Evolutionary conservation across 2,888 invertebrate genomes (phyloP).

Genomic region (Ceratothoa steindachneri): DNA sequence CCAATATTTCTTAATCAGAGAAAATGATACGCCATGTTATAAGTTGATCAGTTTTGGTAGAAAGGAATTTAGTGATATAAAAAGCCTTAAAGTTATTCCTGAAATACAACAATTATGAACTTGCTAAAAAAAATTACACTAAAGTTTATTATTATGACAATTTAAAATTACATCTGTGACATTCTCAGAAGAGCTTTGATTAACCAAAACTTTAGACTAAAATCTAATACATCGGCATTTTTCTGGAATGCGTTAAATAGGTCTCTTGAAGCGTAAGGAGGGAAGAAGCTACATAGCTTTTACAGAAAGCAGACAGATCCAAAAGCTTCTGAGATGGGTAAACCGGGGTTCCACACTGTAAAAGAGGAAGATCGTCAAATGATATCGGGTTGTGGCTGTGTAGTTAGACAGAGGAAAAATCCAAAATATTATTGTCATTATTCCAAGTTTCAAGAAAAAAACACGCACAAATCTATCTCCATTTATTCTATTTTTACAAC

Average conservation of each 20-base stretch:
- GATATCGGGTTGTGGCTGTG: neutral
- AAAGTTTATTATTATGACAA: neutral
- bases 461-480: too few relatives aligned
- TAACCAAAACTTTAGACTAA: neutral
- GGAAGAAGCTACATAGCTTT: neutral
- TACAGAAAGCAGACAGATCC: neutral
- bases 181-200: too few relatives aligned
- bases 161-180: neutral
- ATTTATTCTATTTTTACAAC: too few relatives aligned
- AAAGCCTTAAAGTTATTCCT: neutral
- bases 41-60: too few relatives aligned
- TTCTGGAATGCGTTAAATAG: neutral
- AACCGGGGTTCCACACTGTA: slow-evolving; percentile 1
- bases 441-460: too few relatives aligned
- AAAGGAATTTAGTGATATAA: too few relatives aligned
- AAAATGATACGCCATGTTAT: too few relatives aligned
- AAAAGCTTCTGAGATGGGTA: neutral
- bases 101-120: neutral
- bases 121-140: neutral
- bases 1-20: too few relatives aligned
- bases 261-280: neutral
- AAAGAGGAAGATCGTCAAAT: neutral
- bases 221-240: neutral
- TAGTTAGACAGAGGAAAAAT: neutral
- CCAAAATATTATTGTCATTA: too few relatives aligned